Base-by-base conservation (phyloP, 1,140 invertebrate genomes). In the Trissolcus basalis region DNA sequence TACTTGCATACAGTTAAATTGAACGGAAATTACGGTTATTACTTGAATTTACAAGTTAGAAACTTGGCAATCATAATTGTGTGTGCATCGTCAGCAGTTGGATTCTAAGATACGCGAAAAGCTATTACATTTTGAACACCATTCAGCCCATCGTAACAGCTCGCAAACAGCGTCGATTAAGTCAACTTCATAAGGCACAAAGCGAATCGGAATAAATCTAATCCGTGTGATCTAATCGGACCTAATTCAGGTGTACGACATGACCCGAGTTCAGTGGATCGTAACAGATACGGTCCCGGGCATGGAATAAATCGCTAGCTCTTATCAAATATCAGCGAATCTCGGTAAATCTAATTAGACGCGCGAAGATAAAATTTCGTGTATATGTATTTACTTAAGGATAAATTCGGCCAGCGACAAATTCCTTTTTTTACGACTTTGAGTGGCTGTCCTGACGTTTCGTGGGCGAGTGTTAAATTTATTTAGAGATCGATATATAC, bases 401-500 rank as follows among this genome's bases (percentile, higher is more conserved):
- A 27, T 27, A 6, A 27, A 27, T 27, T 27, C 2, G 19, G 19
- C 19, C 19, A 27, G 6, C 19, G 19, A 27, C 19, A 27, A 27
- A 27, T 27, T 27, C 6, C 19, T 1, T 27, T 27, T 27, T 27
- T 27, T 27, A 27, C 19, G 19, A 27, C 19, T 27, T 27, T 6
- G 2, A 6, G 2, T 6, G 19, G 19, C 6, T 27, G 19, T 27
- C 19, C 6, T 6, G 19, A 27, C 19, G 19, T 6, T 27, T 27
- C 19, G 6, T 27, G 19, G 19, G 19, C 19, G 19, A 27, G 19
- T 27, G 19, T 27, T 6, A 27, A 67, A 67, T 58, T 50, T 15
- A 67, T 67, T 67, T 58, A 47, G 19, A 27, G 19, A 27, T 27
- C 64, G 64, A 68, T 58, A 53, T 53, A 68, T 68, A 68, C 36